Evolutionary conservation across 2,113 vertebrate genomes (phyloP).

Genomic region (Apodemus sylvaticus): DNA sequence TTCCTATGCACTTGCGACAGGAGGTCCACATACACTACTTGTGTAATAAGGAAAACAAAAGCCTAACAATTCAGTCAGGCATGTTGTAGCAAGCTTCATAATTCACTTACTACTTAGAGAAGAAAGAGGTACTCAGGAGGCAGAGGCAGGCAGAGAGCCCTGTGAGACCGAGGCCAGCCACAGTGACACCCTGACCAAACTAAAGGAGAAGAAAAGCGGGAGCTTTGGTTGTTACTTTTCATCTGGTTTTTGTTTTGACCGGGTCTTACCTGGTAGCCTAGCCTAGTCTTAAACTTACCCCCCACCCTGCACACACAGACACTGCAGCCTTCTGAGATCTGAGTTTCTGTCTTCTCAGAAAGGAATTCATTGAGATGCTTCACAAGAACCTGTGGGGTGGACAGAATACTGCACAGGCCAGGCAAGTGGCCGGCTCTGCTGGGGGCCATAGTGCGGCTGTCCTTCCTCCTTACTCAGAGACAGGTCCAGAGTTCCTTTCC

Average conservation of each 20-base stretch:
- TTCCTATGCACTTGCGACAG: background rate
- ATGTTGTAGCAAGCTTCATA: background rate
- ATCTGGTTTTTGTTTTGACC: background rate
- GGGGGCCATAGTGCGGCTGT: background rate
- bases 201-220: background rate
- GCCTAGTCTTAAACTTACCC: background rate
- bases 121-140: background rate
- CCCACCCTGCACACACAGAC: no score
- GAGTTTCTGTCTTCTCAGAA: background rate
- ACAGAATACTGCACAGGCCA: background rate
- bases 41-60: background rate
- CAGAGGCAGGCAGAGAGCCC: background rate
- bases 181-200: background rate
- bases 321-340: background rate
- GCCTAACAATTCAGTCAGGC: background rate
- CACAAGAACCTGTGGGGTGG: background rate
- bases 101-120: background rate
- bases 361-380: background rate
- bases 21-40: background rate
- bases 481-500: background rate
- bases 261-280: background rate
- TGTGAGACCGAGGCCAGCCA: background rate
- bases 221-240: background rate
- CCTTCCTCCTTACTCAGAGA: background rate
- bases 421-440: background rate